Base-by-base conservation (phyloP, 2,888 invertebrate species). In the Cabera pusaria region DNA sequence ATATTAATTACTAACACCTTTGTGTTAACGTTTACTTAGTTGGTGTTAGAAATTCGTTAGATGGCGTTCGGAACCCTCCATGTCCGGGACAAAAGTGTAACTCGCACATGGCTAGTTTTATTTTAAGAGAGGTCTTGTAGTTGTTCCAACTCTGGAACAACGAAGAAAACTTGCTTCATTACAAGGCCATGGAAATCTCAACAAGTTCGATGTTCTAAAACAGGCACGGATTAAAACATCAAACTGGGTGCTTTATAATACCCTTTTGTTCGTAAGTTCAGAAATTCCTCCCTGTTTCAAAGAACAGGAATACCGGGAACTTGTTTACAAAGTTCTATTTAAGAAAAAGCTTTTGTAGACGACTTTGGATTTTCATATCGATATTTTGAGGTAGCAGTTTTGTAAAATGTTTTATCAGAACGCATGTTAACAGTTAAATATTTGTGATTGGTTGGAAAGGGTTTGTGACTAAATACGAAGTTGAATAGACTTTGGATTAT, bases 301-400 rank as follows among this genome's bases (percentile, higher is more conserved):
- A 43, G 37, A 37, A 29, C 32, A 37, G 28, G 32, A 28, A 37
- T 37, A 32, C 41, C 35, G 9, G 10, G 41, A 43, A 37, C 37
- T 37, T 29, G 37, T 33, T 37, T 33, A 43, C 33, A 14, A 43
- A 43, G 43, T 43, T 43, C 33, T 29, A 33, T 29, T 29, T n/a
- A 28, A 17, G 21, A 23, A 29, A 36, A 19, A 7, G 21, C 35
- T 27, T 37, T 29, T 32, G 31, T 23, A 11, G 17, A 27, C 17
- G 16, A 22, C 12, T 35, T 33, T 9, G 24, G 33, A 43, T 37
- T 42, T 32, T 42, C 24, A 17, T 37, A 37, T 38, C 27, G 37
- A 37, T 37, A 34, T 34, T 37, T 28, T 28, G 8, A 9, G 26
- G 25, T 3, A 25, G 11, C 25, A 24, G 24, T 28, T 19, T 33